Percentiles rank a stretch among this genome's conserved stretches.
Evolutionary conservation across 2,113 vertebrate genomes (phyloP).

Genomic region (Amphiprion ocellaris): DNA sequence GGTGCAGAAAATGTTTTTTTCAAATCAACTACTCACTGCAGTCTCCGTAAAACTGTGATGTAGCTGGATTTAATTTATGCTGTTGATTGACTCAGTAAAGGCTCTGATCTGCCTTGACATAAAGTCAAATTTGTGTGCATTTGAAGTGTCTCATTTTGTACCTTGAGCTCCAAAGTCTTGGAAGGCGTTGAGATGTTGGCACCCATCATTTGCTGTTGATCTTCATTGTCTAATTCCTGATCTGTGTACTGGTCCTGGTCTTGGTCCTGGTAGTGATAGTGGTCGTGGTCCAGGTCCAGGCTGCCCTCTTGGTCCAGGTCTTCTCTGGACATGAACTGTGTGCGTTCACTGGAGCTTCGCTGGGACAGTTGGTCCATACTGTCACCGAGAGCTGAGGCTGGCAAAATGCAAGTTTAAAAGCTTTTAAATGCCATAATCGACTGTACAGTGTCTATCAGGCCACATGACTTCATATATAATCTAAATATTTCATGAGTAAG

Average conservation of each 20-base stretch:
- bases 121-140: neutral
- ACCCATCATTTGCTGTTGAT: conserved; percentile 19
- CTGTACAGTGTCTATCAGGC: neutral
- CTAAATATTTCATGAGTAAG: too few relatives aligned
- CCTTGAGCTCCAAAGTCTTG: conserved; percentile 95
- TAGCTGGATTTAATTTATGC: neutral
- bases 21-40: neutral
- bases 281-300: conserved; percentile 78
- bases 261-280: conserved; percentile 86
- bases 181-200: conserved; percentile 83
- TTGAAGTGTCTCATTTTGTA: conserved; percentile 68
- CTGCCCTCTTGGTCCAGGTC: conserved; percentile 84
- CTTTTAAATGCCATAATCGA: neutral
- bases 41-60: neutral
- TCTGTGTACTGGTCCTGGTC: conserved; percentile 75
- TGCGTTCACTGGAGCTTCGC: conserved; percentile 83
- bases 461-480: neutral
- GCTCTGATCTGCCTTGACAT: neutral
- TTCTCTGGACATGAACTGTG: conserved; percentile 81
- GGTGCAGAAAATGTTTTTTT: neutral
- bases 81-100: neutral
- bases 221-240: conserved; percentile 76
- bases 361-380: conserved; percentile 89
- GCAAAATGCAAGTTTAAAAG: conserved; percentile 60
- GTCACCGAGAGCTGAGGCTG: conserved; percentile 91